Evolutionary conservation across 1,140 invertebrate species (phyloP).

Genomic region (Bombus pyrosoma): DNA sequence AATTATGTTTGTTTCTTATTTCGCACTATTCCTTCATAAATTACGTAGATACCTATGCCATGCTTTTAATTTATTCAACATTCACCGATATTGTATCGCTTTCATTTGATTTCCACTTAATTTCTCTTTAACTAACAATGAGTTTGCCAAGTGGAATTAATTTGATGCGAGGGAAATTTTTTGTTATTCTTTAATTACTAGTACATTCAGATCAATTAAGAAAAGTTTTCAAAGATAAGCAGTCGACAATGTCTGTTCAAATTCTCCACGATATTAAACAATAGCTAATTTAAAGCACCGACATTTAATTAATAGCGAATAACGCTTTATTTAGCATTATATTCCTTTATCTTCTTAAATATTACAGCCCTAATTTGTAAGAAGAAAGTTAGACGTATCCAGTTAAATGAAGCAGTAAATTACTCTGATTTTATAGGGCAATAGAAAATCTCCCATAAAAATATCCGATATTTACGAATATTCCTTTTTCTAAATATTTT

Average conservation of each 20-base stretch:
- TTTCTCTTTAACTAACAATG: conserved; percentile 5
- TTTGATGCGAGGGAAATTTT: neutral
- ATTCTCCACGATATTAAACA: neutral
- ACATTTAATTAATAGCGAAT: neutral
- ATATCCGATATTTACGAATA: neutral
- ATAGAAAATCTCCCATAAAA: neutral
- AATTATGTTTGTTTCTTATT: too few relatives aligned
- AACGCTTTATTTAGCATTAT: neutral
- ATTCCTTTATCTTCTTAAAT: neutral
- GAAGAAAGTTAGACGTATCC: neutral
- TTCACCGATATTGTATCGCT: neutral
- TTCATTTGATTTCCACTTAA: neutral
- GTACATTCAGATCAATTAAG: neutral
- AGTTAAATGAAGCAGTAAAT: neutral
- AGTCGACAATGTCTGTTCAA: neutral
- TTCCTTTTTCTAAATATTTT: neutral
- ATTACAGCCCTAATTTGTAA: neutral
- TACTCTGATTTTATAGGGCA: neutral
- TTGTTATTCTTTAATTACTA: neutral
- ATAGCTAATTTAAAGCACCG: neutral
- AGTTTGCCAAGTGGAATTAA: neutral
- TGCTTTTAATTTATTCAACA: neutral
- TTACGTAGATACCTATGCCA: neutral
- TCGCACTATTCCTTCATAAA: neutral
- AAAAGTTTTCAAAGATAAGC: neutral